Conservation (phyloP, 1,140 invertebrate genomes). For the Dinoponera quadriceps region DNA sequence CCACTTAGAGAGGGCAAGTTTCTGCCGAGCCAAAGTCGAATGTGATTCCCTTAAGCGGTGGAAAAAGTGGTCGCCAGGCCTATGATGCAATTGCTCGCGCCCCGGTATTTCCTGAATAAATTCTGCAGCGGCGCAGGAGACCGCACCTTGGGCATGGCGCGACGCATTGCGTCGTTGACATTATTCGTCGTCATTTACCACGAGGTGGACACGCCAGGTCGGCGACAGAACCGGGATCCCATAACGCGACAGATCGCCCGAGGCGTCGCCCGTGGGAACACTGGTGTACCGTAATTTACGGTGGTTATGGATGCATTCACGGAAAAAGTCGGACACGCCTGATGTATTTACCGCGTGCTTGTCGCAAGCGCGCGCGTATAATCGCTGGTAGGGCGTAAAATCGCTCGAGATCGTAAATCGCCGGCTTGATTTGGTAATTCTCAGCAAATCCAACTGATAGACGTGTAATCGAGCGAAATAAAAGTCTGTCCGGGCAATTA, state of each 20-base stretch:
- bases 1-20: slow-evolving; percentile 71
- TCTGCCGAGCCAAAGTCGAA: slow-evolving; percentile 70
- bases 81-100: slow-evolving; percentile 79
- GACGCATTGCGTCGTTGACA: slow-evolving; percentile 63
- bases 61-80: slow-evolving; percentile 79
- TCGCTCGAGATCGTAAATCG: background rate
- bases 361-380: background rate
- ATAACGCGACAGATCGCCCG: slow-evolving; percentile 52
- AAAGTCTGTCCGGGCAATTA: too few relatives aligned
- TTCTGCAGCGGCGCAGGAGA: slow-evolving; percentile 63
- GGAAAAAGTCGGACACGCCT: slow-evolving; percentile 24
- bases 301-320: slow-evolving; percentile 38
- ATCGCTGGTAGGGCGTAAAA: background rate
- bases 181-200: slow-evolving; percentile 66
- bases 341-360: slow-evolving; percentile 49
- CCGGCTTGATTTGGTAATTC: background rate
- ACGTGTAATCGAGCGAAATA: background rate
- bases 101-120: slow-evolving; percentile 84
- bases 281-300: slow-evolving; percentile 34
- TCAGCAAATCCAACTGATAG: background rate
- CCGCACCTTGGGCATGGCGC: slow-evolving; percentile 54
- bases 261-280: slow-evolving; percentile 56
- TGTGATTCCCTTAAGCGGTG: slow-evolving; percentile 83
- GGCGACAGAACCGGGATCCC: slow-evolving; percentile 37
- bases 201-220: slow-evolving; percentile 21